These are phyloP conservation scores for Phyllostomus hastatus DNA, from an alignment of 2,113 vertebrate genomes.

Conservation along the genomic window DNA sequence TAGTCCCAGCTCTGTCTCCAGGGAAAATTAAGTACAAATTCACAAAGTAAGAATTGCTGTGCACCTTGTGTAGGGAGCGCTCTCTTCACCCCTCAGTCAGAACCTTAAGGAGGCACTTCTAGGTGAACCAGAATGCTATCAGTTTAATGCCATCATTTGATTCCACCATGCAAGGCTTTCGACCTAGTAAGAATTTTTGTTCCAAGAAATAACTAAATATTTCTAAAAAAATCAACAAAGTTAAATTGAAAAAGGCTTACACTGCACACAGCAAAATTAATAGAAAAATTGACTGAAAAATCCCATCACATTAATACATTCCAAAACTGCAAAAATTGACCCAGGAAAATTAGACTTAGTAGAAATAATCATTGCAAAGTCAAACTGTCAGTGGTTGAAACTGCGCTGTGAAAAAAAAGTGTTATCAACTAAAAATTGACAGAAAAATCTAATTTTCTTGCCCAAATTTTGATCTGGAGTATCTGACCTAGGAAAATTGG, in stretches of 20 bases:
- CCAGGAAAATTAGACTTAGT: conserved; percentile 24
- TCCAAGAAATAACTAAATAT: conserved; percentile 31
- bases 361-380: conserved; percentile 31
- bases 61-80: background rate
- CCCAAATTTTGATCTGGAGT: conserved; percentile 34
- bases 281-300: conserved; percentile 34
- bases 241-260: conserved; percentile 23
- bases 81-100: background rate
- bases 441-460: conserved; percentile 39
- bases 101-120: background rate
- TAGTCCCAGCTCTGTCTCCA: background rate
- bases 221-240: conserved; percentile 8
- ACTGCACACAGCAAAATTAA: conserved; percentile 19
- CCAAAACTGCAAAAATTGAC: conserved; percentile 26
- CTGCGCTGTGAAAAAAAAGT: background rate
- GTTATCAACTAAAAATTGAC: conserved; percentile 49
- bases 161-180: background rate
- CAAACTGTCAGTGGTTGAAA: conserved; percentile 37
- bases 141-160: background rate
- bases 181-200: background rate
- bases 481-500: background rate
- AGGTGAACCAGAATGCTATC: background rate
- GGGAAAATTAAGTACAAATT: conserved; percentile 30
- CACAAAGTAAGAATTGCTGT: background rate
- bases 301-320: conserved; percentile 29